Conservation (phyloP, 2,797 vertebrate genomes). For the Heterohyrax brucei region DNA sequence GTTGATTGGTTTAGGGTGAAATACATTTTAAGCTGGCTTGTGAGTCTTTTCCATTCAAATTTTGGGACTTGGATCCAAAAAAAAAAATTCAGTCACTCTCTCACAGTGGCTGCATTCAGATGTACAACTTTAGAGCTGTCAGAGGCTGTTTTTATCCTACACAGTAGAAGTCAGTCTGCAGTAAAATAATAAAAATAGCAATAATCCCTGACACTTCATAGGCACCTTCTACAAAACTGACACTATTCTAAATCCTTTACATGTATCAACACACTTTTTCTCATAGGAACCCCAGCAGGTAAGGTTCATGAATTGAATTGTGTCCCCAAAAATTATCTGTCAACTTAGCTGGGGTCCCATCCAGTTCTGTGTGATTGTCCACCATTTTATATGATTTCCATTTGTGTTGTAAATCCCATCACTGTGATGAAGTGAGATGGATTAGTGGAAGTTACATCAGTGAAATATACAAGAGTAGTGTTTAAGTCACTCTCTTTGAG, state of each 20-base stretch:
- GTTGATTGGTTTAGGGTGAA: not conserved
- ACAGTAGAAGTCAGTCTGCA: not conserved
- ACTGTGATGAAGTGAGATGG: too few species aligned
- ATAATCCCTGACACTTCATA: not conserved
- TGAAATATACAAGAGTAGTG: too few species aligned
- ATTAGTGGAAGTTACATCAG: too few species aligned
- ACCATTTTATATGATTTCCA: too few species aligned
- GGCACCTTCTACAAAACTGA: not conserved
- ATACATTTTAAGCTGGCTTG: not conserved
- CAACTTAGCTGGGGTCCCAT: too few species aligned
- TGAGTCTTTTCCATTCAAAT: not conserved
- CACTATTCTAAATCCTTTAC: not conserved
- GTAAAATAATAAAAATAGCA: not conserved
- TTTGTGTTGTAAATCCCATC: too few species aligned
- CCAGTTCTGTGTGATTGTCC: too few species aligned
- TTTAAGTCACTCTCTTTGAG: too few species aligned
- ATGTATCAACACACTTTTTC: not conserved
- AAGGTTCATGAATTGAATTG: too few species aligned
- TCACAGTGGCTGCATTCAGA: conserved; percentile 1
- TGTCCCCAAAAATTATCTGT: too few species aligned
- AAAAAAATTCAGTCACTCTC: conserved; percentile 23
- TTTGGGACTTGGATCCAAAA: conserved; percentile 6
- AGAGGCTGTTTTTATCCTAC: not conserved
- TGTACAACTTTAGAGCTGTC: not conserved
- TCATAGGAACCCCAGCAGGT: too few species aligned